Base-by-base conservation (phyloP, 2,888 invertebrate species). In the Penaeus monodon region DNA sequence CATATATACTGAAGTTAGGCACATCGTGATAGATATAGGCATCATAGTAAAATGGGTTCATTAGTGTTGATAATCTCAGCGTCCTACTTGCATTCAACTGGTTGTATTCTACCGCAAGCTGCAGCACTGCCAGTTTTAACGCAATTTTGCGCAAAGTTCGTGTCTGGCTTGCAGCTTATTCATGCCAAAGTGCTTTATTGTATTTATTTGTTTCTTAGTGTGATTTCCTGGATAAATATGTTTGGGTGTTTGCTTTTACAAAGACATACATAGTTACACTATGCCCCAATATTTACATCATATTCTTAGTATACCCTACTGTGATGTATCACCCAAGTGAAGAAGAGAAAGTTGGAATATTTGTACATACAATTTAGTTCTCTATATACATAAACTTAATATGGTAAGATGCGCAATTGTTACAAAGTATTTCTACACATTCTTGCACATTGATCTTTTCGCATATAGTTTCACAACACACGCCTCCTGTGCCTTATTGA, bases 131-230 rank as follows among this genome's bases (percentile, higher is more conserved):
- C 78, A 79, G 57, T 20, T 68, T 70, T n/a, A n/a, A 38, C 63
- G n/a, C 66, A 64, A 79, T 22, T 63, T 38, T 68, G 57, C 80
- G 70, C 79, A 70, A 85, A 38, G 22, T 57, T 73, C 44, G 33
- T 49, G 44, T 79, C 57, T 79, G 66, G 63, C 70, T 57, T 79
- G 57, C 81, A 70, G 49, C 79, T n/a, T n/a, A n/a, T 29, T 79
- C 73, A 57, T 79, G 79, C 85, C 79, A n/a, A n/a, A 70, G 78
- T 79, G 65, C 79, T 85, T 85, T 57, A 78, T 49, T 78, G 38
- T 76, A n/a, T 79, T 63, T 79, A n/a, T 82, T 73, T 82, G 17
- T 70, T 82, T 82, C 70, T 82, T n/a, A 24, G n/a, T n/a, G 38
- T 80, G 20, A 76, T 77, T 84, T 76, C 76, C 17, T n/a, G n/a